Conservation (phyloP, 2,113 vertebrate genomes). For the Boleophthalmus pectinirostris region DNA sequence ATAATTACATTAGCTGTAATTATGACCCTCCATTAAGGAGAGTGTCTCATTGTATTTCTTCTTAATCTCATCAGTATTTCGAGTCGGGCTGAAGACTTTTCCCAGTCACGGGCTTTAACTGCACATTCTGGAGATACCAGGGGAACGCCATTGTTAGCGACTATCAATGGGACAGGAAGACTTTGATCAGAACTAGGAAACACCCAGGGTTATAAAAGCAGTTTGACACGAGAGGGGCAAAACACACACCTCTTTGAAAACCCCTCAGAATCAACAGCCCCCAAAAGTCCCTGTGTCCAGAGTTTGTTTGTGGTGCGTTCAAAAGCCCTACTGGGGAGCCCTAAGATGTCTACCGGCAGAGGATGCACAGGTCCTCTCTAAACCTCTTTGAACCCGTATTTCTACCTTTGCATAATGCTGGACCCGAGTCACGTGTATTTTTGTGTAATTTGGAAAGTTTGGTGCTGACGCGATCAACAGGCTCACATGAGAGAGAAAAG, state of each 20-base stretch:
- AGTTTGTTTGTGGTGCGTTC: conserved; percentile 61
- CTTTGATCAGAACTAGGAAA: conserved; percentile 63
- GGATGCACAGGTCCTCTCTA: conserved; percentile 35
- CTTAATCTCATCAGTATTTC: not conserved
- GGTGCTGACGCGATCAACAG: conserved; percentile 64
- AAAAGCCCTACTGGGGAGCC: conserved; percentile 35
- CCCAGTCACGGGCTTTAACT: not conserved
- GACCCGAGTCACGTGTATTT: conserved; percentile 23
- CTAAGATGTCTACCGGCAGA: conserved; percentile 57
- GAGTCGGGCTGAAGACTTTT: not conserved
- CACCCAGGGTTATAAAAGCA: conserved; percentile 49
- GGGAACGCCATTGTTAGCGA: conserved; percentile 56
- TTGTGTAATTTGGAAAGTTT: not conserved
- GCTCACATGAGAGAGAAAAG: conserved; percentile 18
- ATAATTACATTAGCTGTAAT: not conserved
- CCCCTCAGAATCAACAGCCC: conserved; percentile 45
- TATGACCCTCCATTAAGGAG: not conserved
- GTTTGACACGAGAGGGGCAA: conserved; percentile 38
- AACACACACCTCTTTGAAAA: conserved; percentile 53
- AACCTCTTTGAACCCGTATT: conserved; percentile 6
- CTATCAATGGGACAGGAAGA: conserved; percentile 70
- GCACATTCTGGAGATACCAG: not conserved
- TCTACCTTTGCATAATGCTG: conserved; percentile 1
- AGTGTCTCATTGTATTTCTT: not conserved
- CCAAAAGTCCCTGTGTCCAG: conserved; percentile 50